Percentiles rank a stretch among this genome's conserved stretches.
These are phyloP conservation scores for Serilophus lunatus DNA, from an alignment of 2,113 vertebrate species.

Conservation along the genomic window DNA sequence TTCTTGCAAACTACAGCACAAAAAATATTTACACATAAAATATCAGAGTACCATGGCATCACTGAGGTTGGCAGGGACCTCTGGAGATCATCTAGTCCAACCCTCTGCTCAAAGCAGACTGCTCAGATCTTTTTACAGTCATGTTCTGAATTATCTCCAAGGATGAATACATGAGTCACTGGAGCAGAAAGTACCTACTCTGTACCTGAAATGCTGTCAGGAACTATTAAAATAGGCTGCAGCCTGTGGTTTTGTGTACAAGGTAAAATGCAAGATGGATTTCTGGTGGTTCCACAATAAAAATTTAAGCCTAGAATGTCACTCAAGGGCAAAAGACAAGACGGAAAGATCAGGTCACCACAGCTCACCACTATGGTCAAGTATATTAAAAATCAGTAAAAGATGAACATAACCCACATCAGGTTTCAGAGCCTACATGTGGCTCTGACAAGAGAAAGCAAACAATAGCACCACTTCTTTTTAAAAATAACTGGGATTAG, in stretches of 20 bases:
- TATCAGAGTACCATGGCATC: neutral
- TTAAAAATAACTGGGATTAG: conserved; percentile 6
- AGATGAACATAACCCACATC: neutral
- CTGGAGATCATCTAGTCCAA: neutral
- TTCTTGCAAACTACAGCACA: neutral
- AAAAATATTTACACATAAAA: neutral
- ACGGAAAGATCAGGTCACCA: neutral
- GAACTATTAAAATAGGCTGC: conserved; percentile 13
- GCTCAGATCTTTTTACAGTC: neutral
- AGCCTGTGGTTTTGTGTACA: neutral
- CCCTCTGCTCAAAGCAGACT: neutral
- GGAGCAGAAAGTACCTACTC: conserved; percentile 49
- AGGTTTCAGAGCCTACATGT: neutral
- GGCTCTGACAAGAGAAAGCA: neutral
- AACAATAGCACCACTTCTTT: neutral
- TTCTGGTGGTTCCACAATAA: neutral
- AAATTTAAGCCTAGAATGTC: neutral
- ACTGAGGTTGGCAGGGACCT: neutral
- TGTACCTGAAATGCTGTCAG: conserved; percentile 50
- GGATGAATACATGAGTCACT: neutral
- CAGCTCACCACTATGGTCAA: neutral
- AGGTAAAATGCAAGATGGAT: neutral
- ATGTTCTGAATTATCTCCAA: neutral
- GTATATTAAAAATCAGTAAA: neutral
- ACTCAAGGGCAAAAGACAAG: neutral